Evolutionary conservation across 2,113 vertebrate genomes (phyloP), one percentile per base, ranked within the genome.

Genomic region (Cyprinus carpio): DNA sequence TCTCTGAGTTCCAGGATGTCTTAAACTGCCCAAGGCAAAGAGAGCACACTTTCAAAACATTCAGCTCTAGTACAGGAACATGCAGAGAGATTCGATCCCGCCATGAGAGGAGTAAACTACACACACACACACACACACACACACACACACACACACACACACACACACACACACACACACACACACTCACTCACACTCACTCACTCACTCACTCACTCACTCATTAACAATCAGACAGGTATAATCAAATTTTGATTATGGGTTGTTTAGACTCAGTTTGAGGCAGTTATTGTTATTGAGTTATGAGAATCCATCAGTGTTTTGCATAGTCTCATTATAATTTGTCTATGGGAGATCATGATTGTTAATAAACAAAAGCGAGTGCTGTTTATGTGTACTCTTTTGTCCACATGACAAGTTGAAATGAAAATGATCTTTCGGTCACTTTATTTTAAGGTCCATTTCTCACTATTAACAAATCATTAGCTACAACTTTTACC

Each of bases 1-100:
- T 58, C 60, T 74, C 31, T 65, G 46, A 85, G 83, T 58, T 77
- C 46, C 74, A 51, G 62, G 13, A 43, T 85, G 51, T 75, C 65
- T 83, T 69, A 84, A 79, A 86, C 46, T 58, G 81, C 84, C 81
- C 67, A 69, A 75, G 75, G 87, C 87, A 83, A 85, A 46, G 46
- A 58, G 69, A 83, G 34, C 62, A 81, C 81, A 72, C 15, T 67
- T 83, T 80, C 75, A 75, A 74, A 86, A 83, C 87, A 88, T 69
- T 64, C 46, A 79, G 76, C 81, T 85, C 60, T 82, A 77, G 77
- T 78, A 76, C 87, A 84, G 23, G 18, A 64, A 78, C 64, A 81
- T 23, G 11, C 75, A 37, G 43, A 79, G 60, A 82, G 25, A 82
- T 54, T 46, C 10, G 8, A 20, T 4, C 62, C 43, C 11, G 9